Base-by-base conservation (phyloP, 1,140 invertebrate species). In the Drosophila subobscura region DNA sequence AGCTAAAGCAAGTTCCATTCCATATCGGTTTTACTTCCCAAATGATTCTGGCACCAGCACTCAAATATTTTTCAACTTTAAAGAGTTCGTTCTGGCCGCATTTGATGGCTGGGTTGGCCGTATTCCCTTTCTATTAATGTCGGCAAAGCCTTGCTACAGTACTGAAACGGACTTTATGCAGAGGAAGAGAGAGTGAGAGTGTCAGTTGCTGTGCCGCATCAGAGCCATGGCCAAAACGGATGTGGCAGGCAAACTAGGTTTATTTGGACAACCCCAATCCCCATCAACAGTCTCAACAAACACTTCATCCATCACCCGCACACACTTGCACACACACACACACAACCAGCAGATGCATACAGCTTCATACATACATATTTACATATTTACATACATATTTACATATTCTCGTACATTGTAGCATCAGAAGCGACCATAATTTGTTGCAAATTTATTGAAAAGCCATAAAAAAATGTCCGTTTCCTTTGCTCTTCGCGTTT, bases 371-470 rank as follows among this genome's bases (percentile, higher is more conserved):
- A 49, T 52, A 51, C 33, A 37, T 5, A 66, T 8, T 8, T n/a
- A 40, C 64, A 53, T 25, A 54, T 29, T 54, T 29, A 54, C 20
- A 44, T 4, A 53, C 10, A 2, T 10, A 33, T 27, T 22, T 23
- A 41, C 12, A 44, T 27, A 25, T 27, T 27, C 14, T 25, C 40
- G 16, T 7, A n/a, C 14, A 55, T 33, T 23, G 22, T 8, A 14
- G n/a, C 23, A 45, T 27, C 41, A 14, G 23, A 22, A 25, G 23
- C 27, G 42, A 52, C 37, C 71, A 74, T 74, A 57, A 74, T 74
- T 86, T 77, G 72, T 86, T 80, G 80, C 71, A 80, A 80, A 84
- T 77, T 85, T 85, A 79, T 79, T 79, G 66, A 73, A 84, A 80
- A 86, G 46, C 56, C 61, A 77, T 80, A 77, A 86, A 68, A 60